phyloP scores from a whole-genome alignment of 1,140 invertebrate species.

The Heliconius congener region DNA sequence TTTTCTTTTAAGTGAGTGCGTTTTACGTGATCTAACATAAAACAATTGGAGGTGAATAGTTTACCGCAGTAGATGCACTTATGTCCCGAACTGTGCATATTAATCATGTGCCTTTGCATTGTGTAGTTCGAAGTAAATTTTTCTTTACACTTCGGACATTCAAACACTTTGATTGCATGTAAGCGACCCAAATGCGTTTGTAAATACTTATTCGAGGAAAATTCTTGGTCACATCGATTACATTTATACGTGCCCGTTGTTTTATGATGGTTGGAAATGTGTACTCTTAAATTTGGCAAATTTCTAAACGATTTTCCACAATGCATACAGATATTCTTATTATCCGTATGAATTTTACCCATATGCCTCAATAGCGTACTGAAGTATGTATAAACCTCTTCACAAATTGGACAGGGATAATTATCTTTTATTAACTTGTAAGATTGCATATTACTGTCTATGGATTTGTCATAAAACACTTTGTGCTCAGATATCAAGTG shows the following conservation, averaged over 20 bases:
- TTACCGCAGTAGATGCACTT: slow-evolving; percentile 64
- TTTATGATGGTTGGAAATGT: slow-evolving; percentile 58
- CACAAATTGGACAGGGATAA: slow-evolving; percentile 63
- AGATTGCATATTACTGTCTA: slow-evolving; percentile 59
- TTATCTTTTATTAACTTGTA: slow-evolving; percentile 65
- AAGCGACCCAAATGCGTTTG: slow-evolving; percentile 58
- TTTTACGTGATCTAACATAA: slow-evolving; percentile 65
- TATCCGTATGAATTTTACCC: slow-evolving; percentile 61
- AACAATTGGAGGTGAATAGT: slow-evolving; percentile 71
- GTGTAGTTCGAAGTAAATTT: slow-evolving; percentile 64
- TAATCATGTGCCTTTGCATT: slow-evolving; percentile 67
- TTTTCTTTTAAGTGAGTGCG: slow-evolving; percentile 72
- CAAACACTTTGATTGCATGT: slow-evolving; percentile 62
- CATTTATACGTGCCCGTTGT: slow-evolving; percentile 56
- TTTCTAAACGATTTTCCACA: slow-evolving; percentile 65
- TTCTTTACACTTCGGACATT: slow-evolving; percentile 65
- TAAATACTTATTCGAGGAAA: slow-evolving; percentile 62
- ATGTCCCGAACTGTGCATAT: slow-evolving; percentile 62
- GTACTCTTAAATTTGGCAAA: slow-evolving; percentile 60
- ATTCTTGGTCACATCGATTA: slow-evolving; percentile 56
- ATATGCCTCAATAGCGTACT: slow-evolving; percentile 61
- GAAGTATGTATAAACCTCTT: slow-evolving; percentile 57
- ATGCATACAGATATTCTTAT: slow-evolving; percentile 67
- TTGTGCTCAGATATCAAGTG: slow-evolving; percentile 64
- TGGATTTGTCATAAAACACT: slow-evolving; percentile 59